phyloP scores from a whole-genome alignment of 2,113 vertebrate species.

The Hassar affinis region DNA sequence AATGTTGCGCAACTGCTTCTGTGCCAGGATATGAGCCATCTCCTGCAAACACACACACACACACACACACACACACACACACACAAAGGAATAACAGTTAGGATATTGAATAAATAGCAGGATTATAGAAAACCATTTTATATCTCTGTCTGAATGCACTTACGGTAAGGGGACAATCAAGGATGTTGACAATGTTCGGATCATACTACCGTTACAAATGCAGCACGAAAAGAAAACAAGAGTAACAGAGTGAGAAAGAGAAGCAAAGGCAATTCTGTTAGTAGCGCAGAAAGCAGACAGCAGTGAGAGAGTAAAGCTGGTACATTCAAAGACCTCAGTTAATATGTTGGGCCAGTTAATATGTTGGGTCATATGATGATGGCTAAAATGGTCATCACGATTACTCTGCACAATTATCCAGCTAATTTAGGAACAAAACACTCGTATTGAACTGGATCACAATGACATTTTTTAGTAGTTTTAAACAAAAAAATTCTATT shows the following conservation, averaged over 20 bases:
- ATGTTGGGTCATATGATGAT: background rate
- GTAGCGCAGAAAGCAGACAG: constrained; percentile 44
- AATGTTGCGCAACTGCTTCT: constrained; percentile 93
- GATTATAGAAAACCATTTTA: background rate
- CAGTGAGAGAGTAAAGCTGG: constrained; percentile 26
- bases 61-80: constrained; percentile 26
- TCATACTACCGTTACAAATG: constrained; percentile 72
- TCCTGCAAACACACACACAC: constrained; percentile 72
- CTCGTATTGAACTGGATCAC: background rate
- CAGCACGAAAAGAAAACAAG: constrained; percentile 59
- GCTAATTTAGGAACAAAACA: background rate
- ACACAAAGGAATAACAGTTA: background rate
- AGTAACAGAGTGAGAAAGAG: constrained; percentile 49
- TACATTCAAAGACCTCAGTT: background rate
- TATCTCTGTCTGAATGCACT: constrained; percentile 68
- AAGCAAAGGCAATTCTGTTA: constrained; percentile 50
- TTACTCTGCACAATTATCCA: background rate
- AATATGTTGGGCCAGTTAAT: background rate
- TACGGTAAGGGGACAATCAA: constrained; percentile 80
- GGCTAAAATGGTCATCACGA: background rate
- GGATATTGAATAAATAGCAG: constrained; percentile 12
- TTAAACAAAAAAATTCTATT: background rate
- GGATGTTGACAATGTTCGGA: constrained; percentile 78
- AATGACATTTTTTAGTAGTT: background rate
- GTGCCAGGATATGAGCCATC: constrained; percentile 96